phyloP scores from a whole-genome alignment of 2,113 vertebrate genomes.

The Acinonyx jubatus region DNA sequence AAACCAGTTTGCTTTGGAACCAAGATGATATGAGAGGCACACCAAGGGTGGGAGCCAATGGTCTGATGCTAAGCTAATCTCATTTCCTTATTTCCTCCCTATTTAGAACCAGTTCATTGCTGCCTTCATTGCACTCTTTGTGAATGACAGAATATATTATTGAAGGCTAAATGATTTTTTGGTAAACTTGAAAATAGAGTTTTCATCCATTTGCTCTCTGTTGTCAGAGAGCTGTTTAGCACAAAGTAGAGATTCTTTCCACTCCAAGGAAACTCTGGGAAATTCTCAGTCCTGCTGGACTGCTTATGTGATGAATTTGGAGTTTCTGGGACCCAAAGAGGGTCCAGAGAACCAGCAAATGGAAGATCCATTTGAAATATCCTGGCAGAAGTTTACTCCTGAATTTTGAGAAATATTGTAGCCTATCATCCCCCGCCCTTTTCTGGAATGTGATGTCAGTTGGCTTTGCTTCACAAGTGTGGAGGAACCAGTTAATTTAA shows the following conservation, averaged over 20 bases:
- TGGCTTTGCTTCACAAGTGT: neutral
- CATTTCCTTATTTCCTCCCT: neutral
- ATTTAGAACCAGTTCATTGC: neutral
- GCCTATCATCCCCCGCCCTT: neutral
- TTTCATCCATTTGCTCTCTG: neutral
- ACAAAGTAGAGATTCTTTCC: neutral
- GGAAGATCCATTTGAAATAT: neutral
- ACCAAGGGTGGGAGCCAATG: neutral
- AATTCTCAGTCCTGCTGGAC: neutral
- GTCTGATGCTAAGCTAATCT: neutral
- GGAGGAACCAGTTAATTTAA: neutral
- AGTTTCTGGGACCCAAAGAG: neutral
- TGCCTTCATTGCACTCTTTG: neutral
- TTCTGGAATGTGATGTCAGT: neutral
- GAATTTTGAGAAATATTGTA: neutral
- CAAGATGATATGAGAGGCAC: neutral
- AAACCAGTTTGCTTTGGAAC: neutral
- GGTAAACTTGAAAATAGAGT: neutral
- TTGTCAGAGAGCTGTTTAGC: neutral
- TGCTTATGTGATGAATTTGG: neutral
- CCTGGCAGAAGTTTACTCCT: neutral
- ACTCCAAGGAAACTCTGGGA: neutral
- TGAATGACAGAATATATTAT: neutral
- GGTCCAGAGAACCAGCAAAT: neutral
- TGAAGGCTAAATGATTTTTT: neutral